These are phyloP conservation scores for Sinocyclocheilus grahami DNA, from an alignment of 2,113 vertebrate genomes.

Conservation along the genomic window DNA sequence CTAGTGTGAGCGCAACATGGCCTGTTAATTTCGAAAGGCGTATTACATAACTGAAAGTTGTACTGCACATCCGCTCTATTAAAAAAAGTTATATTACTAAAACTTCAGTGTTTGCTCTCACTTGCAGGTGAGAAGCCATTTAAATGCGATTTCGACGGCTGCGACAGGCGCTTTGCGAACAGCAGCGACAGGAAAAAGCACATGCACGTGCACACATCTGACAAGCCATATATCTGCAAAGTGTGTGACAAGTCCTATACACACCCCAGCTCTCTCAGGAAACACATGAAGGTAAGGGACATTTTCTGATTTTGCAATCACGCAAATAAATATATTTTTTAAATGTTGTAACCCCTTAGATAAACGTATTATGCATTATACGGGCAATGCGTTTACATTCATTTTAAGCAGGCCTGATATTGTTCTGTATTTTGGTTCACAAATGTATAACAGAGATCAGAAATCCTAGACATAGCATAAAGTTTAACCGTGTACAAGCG, in stretches of 20 bases:
- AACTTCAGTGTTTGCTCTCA: conserved; percentile 60
- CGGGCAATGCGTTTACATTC: background rate
- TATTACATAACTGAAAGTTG: conserved; percentile 35
- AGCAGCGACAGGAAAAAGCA: conserved; percentile 99
- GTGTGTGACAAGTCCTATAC: conserved; percentile 99
- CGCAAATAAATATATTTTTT: too few species aligned
- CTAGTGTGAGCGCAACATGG: background rate
- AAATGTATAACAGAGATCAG: background rate
- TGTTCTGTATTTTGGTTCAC: background rate
- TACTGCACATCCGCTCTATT: background rate
- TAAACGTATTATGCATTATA: background rate
- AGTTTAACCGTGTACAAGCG: background rate
- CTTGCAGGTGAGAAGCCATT: conserved; percentile 97
- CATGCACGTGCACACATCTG: conserved; percentile 99
- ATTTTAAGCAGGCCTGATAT: background rate
- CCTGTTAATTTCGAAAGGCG: background rate
- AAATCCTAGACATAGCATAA: background rate
- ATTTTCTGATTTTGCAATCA: background rate
- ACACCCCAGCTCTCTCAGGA: conserved; percentile 98
- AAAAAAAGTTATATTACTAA: conserved; percentile 12
- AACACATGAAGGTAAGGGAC: conserved; percentile 98
- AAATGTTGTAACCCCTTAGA: background rate
- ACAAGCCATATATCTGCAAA: conserved; percentile 99
- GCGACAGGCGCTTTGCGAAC: conserved; percentile 98
- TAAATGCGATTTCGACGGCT: conserved; percentile 99